Evolutionary conservation across 2,113 vertebrate species (phyloP), one percentile per base, ranked within the genome.

Genomic region (Solenodon paradoxus): DNA sequence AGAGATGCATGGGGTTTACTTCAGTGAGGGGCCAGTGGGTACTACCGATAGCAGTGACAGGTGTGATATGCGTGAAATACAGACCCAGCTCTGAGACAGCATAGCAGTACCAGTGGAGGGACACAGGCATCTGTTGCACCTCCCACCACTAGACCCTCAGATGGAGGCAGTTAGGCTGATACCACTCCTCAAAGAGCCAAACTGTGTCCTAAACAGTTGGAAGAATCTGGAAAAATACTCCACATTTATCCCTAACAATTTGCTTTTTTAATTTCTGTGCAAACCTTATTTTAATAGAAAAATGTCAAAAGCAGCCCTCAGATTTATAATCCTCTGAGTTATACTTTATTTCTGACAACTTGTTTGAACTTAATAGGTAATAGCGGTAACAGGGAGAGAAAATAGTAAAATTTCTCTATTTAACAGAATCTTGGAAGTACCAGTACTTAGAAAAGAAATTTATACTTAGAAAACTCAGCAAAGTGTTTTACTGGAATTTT

Each of bases 271-370:
- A 51, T 68, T 57, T 88, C 22, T n/a, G 20, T 51, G n/a, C 16
- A 64, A 71, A 89, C 86, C 16, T 79, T 90, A 55, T 87, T 92
- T 88, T 80, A 45, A 24, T 17, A 22, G 74, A 81, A 71, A 96
- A 32, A 45, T 47, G 11, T 35, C 79, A 49, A 79, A 80, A 32
- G 5, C 9, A 78, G 17, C 35, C 26, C 38, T 74, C 22, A 32
- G n/a, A 77, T 74, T 83, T 57, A 17, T 17, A 28, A 24, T 68
- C 24, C 84, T 84, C 47, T 51, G 32, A 68, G 42, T 77, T 61
- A 20, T 68, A 78, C 22, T 94, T 91, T 88, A 55, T 57, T 57
- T 74, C 32, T 64, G 42, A 3, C 38, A 24, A 20, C n/a, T 20
- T 20, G 13, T 66, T 90, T 89, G 35, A 75, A 83, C 75, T 61